phyloP scores from a whole-genome alignment of 2,797 vertebrate genomes.

The Poecilia picta region DNA sequence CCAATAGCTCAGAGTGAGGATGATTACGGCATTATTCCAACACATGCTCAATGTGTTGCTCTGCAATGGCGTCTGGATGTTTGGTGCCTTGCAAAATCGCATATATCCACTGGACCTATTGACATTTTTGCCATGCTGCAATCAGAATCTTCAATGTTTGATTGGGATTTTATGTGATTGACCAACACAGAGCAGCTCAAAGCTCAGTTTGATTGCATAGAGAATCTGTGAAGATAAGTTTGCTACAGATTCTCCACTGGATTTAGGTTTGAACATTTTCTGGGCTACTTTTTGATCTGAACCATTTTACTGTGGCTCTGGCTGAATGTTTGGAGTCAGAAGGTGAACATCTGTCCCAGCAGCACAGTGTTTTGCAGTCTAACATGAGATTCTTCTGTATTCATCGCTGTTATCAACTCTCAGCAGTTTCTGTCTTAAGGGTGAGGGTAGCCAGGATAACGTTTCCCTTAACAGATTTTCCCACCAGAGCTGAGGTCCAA shows the following conservation, averaged over 20 bases:
- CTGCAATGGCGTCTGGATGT: background rate
- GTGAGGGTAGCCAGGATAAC: too few species aligned
- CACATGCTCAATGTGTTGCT: background rate
- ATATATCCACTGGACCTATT: background rate
- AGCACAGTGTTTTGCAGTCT: background rate
- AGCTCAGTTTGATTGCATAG: background rate
- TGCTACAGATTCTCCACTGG: background rate
- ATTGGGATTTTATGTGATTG: background rate
- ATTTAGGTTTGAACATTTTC: background rate
- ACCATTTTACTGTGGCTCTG: background rate
- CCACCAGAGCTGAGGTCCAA: background rate
- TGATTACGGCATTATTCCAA: background rate
- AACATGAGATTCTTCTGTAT: background rate
- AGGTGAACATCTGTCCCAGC: background rate
- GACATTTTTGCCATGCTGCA: too few species aligned
- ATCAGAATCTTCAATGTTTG: background rate
- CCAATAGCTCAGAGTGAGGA: constrained; percentile 5
- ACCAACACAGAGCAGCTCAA: constrained; percentile 1
- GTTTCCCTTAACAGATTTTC: background rate
- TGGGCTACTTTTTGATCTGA: background rate
- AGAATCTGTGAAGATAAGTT: background rate
- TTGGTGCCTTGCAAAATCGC: background rate
- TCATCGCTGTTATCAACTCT: background rate
- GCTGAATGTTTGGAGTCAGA: background rate
- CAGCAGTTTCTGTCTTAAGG: too few species aligned